Base-by-base conservation (phyloP, 2,888 invertebrate genomes). In the Dynastes tityus region DNA sequence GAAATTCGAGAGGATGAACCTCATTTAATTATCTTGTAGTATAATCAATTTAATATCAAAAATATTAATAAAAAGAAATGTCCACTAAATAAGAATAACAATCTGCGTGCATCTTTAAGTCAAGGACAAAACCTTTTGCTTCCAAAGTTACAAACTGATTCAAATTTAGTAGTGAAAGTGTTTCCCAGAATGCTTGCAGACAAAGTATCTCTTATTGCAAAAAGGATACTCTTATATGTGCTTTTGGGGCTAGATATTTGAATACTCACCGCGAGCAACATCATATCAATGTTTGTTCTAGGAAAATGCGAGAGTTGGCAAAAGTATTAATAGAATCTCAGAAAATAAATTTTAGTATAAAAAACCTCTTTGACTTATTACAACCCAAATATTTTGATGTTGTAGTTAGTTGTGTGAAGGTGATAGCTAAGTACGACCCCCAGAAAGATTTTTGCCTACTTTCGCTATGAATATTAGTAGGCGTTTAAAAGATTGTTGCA, bases 401-500 rank as follows among this genome's bases (percentile, higher is more conserved):
- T 6, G 22, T 2, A 22, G 55, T 55, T 6, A 22, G 8, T 22
- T 1, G 55, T 22, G 22, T 22, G 22, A 55, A 55, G 22, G n/a
- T 55, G 6, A 55, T 55, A n/a, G 55, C 5, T 8, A 16, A 4
- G 2, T 55, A 22, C 77, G 78, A 83, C 80, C n/a, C 27, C 16
- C 76, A 81, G 78, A 82, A 77, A 63, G 81, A 83, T 16, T 70
- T 51, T 75, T 83, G n/a, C 81, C 82, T 13, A 80, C 82, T n/a
- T 80, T 68, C 74, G 83, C 81, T 55, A 77, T 83, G 64, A 82
- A 84, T 79, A 81, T 84, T 13, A 78, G 78, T 32, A 84, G 80
- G 63, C 29, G 79, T 53, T 78, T 83, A 22, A 83, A 84, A 77
- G 82, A 84, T 37, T 83, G 84, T 70, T 83, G 82, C 55, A 81